Conservation (phyloP, 2,797 vertebrate genomes). For the Pseudocheirus occidentalis region DNA sequence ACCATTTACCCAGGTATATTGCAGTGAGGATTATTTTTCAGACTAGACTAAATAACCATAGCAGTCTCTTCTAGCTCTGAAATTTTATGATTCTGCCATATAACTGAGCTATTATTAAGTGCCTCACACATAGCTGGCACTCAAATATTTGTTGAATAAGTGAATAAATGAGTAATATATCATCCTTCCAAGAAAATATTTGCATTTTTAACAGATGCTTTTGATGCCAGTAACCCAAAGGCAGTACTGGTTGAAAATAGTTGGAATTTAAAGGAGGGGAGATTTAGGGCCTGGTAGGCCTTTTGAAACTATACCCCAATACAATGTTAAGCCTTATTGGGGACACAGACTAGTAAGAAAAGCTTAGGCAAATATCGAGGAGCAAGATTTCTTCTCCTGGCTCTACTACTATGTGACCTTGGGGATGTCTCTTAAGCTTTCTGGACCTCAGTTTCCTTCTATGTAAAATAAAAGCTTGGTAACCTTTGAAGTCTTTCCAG, state of each 20-base stretch:
- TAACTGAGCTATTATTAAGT: background rate
- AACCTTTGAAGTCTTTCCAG: background rate
- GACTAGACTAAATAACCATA: background rate
- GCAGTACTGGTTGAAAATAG: background rate
- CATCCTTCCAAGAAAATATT: background rate
- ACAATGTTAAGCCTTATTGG: background rate
- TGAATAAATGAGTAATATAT: background rate
- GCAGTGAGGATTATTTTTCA: background rate
- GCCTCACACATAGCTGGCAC: background rate
- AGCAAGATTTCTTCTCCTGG: background rate
- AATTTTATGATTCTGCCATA: background rate
- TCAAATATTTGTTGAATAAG: background rate
- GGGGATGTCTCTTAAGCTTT: background rate
- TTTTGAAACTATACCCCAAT: background rate
- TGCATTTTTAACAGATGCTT: background rate
- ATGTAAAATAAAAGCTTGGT: background rate
- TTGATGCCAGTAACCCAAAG: background rate
- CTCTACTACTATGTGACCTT: background rate
- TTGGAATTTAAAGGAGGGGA: background rate
- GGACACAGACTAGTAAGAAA: background rate
- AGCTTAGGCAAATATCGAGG: background rate
- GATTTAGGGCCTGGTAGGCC: background rate
- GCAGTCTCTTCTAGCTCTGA: background rate
- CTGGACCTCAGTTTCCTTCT: background rate
- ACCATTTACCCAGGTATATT: background rate